A percentile compares a stretch with the other conserved stretches of the same genome.
Conservation (phyloP, 2,797 vertebrate species). For the Anolis apletophallus region DNA sequence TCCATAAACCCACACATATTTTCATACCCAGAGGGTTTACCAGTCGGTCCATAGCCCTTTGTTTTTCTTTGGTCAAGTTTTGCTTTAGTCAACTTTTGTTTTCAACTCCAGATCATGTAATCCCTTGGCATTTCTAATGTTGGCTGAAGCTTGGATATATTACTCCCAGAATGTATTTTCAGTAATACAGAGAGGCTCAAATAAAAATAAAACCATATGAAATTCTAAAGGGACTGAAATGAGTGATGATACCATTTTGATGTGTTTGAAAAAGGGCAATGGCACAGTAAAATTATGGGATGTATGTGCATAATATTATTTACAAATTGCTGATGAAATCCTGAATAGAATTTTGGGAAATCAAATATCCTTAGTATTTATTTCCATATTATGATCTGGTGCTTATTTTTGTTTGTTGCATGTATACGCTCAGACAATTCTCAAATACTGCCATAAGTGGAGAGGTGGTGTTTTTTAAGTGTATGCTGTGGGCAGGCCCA, state of each 20-base stretch:
- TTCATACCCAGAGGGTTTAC: too few species aligned
- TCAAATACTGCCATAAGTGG: constrained; percentile 54
- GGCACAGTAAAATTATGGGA: neutral
- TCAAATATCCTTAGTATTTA: constrained; percentile 27
- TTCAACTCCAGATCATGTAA: too few species aligned
- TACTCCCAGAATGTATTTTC: neutral
- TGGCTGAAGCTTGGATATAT: neutral
- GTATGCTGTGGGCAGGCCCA: constrained; percentile 45
- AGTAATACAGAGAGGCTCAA: neutral
- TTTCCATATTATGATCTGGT: constrained; percentile 38
- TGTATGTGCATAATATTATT: neutral
- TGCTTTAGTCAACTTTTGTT: too few species aligned
- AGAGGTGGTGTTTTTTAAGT: constrained; percentile 25
- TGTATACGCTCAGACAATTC: constrained; percentile 28
- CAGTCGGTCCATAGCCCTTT: too few species aligned
- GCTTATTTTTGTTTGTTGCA: constrained; percentile 53
- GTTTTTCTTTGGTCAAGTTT: too few species aligned
- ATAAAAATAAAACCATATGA: neutral
- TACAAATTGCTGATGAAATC: neutral
- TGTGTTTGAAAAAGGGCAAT: neutral
- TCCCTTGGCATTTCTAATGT: too few species aligned
- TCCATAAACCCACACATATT: too few species aligned
- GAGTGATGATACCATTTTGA: neutral
- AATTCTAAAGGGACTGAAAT: neutral
- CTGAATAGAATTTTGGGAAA: neutral